Evolutionary conservation across 2,113 vertebrate genomes (phyloP).

Genomic region (Phaetusa simplex): DNA sequence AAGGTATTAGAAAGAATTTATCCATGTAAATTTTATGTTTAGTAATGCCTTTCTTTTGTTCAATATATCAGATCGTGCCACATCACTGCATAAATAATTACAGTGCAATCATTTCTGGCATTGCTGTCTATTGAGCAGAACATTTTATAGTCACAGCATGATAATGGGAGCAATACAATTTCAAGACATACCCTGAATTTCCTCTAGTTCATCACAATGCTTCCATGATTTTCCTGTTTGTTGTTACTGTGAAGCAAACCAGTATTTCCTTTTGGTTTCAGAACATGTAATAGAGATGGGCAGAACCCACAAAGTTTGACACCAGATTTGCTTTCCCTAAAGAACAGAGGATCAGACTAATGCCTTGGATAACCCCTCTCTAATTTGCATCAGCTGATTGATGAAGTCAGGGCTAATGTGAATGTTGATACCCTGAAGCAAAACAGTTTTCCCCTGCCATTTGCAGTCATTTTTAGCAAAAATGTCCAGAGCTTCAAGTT

Average conservation of each 20-base stretch:
- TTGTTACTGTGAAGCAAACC: neutral
- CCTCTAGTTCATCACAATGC: neutral
- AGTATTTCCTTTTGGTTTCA: conserved; percentile 4
- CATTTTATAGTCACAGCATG: neutral
- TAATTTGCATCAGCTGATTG: neutral
- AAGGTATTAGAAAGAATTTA: neutral
- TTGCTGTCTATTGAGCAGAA: neutral
- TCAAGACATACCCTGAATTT: neutral
- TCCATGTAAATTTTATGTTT: neutral
- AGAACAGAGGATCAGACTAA: neutral
- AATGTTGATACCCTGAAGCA: neutral
- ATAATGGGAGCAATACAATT: neutral
- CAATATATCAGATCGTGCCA: neutral
- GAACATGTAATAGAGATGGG: neutral
- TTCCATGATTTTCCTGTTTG: neutral
- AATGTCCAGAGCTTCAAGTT: neutral
- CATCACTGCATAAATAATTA: neutral
- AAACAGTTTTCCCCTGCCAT: neutral
- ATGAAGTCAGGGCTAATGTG: neutral
- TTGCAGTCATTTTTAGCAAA: conserved; percentile 30
- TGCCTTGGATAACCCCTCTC: neutral
- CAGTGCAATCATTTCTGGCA: neutral
- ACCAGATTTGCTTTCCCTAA: neutral
- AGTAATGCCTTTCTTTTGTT: neutral
- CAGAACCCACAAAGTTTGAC: neutral